Evolutionary conservation across 2,888 invertebrate genomes (phyloP), one percentile per base, ranked within the genome.

Genomic region (Apodemia duryi): DNA sequence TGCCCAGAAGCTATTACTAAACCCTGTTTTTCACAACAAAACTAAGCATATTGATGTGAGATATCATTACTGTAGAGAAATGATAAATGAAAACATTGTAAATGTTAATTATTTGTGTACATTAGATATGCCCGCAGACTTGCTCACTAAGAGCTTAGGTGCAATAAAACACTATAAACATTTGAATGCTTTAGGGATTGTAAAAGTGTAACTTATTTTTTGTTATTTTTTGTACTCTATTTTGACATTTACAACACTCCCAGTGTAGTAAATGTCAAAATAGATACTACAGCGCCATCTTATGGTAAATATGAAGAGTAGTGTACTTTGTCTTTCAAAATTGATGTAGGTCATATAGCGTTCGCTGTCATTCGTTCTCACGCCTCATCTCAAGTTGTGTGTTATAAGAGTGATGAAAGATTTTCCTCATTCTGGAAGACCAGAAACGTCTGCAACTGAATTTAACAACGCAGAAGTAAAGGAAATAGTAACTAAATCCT

Each of bases 31-130:
- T 21, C 52, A 28, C 9, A 28, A 52, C 13, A 51, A 51, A 52
- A 52, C 52, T 7, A 52, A 52, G 6, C 52, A 52, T 54, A 57
- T 29, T 29, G 57, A 57, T 57, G 28, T 29, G 6, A 57, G 57
- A 10, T 57, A 57, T 57, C 57, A 57, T 1, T 57, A 57, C 10
- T 29, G 57, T 32, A 32, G 32, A 57, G 32, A 57, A 57, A 28
- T 57, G 3, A 57, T 57, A 11, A 29, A 11, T 57, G 29, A 57
- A 4, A 57, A 57, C 4, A 32, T 57, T 57, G 11, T 57, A 1
- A 11, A 5, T 29, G 11, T 57, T 11, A 11, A 57, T 6, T 57
- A 32, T 32, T 9, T 57, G 11, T 57, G 32, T 29, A 32, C 57
- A 29, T 29, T 32, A 57, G 28, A 57, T 29, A 57, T 57, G 57